Evolutionary conservation across 64 coral and sea anemone species (phyloP), one percentile per base, ranked within the genome.

Genomic region (Pocillopora damicornis): DNA sequence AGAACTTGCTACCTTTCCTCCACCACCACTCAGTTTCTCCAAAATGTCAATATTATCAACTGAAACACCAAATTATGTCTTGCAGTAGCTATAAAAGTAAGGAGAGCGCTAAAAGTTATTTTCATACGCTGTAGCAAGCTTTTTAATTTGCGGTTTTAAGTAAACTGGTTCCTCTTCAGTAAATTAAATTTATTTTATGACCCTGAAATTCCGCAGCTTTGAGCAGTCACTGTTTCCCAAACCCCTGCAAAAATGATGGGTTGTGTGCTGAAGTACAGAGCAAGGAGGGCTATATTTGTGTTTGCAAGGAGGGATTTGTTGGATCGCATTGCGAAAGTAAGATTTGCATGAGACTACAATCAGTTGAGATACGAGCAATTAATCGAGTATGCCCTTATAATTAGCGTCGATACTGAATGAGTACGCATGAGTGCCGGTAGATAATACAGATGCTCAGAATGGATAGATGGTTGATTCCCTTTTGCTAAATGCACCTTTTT

Each of bases 171-270:
- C 7, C 42, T 51, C 42, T 51, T 51, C 2, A 51, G 7, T 51
- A 51, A 7, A 51, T 51, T 51, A 51, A 30, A 4, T 51, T 1
- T 51, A 51, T 51, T 51, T 7, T 4, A 7, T 51, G 7, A 51
- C 37, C 66, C 18, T 15, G 69, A 23, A 73, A 81, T 64, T 20
- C 30, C 75, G 26, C 65, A 95, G 87, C 71, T 64, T 77, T 79
- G 51, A 99, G 93, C 64, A 93, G 90, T 78, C 75, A 91, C 5
- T 99, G 97, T 75, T 87, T 80, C 37, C 93, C 90, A 35, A 88
- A 91, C n/a, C 93, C 93, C 1, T 99, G 97, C 37, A 99, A 99
- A 75, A 99, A 99, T 58, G 97, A 92, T 14, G 97, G 97, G 22
- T 80, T 99, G 37, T 99, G 97, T 26, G 86, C 97, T 15, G 97